These are phyloP conservation scores for Mesoclemmys tuberculata DNA, from an alignment of 2,113 vertebrate species.

Conservation along the genomic window DNA sequence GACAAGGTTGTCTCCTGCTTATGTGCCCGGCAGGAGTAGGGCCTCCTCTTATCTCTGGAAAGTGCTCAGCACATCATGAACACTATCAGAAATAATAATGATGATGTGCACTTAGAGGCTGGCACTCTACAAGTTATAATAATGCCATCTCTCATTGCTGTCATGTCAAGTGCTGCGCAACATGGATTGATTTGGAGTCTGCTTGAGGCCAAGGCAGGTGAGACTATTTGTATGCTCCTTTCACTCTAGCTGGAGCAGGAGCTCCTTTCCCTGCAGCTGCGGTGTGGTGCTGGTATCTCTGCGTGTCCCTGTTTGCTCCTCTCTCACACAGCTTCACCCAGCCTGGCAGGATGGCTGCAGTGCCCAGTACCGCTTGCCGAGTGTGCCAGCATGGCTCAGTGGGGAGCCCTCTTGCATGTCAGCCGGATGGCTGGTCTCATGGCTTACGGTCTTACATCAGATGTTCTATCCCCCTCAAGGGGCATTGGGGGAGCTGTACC, in stretches of 20 bases:
- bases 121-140: neutral
- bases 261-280: neutral
- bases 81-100: neutral
- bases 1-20: neutral
- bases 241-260: neutral
- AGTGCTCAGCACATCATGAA: neutral
- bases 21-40: neutral
- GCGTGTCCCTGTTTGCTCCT: neutral
- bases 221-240: neutral
- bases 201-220: neutral
- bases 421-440: neutral
- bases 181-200: neutral
- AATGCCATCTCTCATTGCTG: neutral
- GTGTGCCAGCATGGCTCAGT: rapidly evolving
- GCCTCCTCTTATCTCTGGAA: neutral
- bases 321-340: neutral
- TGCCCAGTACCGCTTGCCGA: rapidly evolving
- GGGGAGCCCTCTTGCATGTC: rapidly evolving
- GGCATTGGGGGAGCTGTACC: neutral
- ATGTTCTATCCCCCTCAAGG: neutral
- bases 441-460: neutral
- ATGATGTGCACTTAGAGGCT: neutral
- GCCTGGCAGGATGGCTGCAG: neutral
- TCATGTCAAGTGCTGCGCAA: neutral
- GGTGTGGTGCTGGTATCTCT: neutral